Evolutionary conservation across 1,140 invertebrate genomes (phyloP).

Genomic region (Neelides sp.): DNA sequence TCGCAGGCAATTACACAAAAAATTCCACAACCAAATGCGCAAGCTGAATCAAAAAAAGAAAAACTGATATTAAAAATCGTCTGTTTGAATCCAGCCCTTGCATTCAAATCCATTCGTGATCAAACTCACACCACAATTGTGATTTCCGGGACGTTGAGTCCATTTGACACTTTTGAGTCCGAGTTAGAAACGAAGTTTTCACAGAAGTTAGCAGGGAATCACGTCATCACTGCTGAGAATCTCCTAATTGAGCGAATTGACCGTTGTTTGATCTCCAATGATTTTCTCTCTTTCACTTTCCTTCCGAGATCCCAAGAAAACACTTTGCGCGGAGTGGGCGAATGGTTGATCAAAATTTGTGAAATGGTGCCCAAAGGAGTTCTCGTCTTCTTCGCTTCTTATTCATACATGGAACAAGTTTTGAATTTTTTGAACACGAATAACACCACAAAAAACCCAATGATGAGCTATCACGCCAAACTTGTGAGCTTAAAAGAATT

Average conservation of each 20-base stretch:
- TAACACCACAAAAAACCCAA: neutral
- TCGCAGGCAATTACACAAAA: neutral
- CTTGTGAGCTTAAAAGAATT: constrained; percentile 9
- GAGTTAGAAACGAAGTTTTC: constrained; percentile 43
- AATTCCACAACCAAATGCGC: neutral
- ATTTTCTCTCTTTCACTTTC: no score
- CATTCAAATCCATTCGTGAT: constrained; percentile 36
- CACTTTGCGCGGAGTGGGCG: no score
- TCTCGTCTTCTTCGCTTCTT: constrained; percentile 47
- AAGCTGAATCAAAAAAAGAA: neutral
- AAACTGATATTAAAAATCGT: constrained; percentile 41
- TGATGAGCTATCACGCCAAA: neutral
- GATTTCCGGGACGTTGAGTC: constrained; percentile 47
- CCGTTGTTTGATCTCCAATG: no score
- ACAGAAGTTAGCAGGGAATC: constrained; percentile 41
- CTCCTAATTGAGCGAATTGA: no score
- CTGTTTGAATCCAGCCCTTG: constrained; percentile 47
- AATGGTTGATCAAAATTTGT: constrained; percentile 39
- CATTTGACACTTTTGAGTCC: constrained; percentile 42
- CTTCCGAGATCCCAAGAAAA: no score
- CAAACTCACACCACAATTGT: constrained; percentile 39
- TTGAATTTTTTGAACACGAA: constrained; percentile 31
- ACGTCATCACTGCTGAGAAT: no score
- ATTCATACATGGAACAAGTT: constrained; percentile 42
- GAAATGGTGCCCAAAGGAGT: constrained; percentile 44